Evolutionary conservation across 2,888 invertebrate genomes (phyloP), one percentile per base, ranked within the genome.

Genomic region (Gymnocheta viridis): DNA sequence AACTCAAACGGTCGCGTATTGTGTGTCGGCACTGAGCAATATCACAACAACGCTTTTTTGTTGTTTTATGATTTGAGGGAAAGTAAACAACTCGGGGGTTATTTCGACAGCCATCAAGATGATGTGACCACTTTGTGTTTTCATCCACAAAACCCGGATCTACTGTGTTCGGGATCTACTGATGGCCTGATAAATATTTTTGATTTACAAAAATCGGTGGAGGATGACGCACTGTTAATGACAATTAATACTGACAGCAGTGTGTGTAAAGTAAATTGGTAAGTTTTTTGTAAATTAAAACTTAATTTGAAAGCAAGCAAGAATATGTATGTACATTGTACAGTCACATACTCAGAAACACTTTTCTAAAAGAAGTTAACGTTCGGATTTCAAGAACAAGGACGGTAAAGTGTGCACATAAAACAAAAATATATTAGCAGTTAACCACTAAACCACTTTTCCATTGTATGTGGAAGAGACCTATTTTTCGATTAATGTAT

Each of bases 151-250:
- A 94, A 95, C 89, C 91, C 93, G 2, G 94, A 96, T 89, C 91
- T 93, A 7, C 88, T 98, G 72, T 94, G 95, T 14, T 94, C 96
- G 0, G 96, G 97, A 0, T 95, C 97, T 1, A 94, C 94, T 0
- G 98, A 98, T 91, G 97, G 98, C 0, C 93, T 98, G 17, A 94
- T 98, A 1, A 98, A 98, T 91, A 89, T 97, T 2, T 98, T 95
- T 91, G 96, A 98, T 91, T 93, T 98, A 24, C 93, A 93, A 64
- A 93, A 97, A 89, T 88, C 92, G 0, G 92, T 91, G 0, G 98
- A 98, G 92, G 96, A 97, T 78, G 96, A 96, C 87, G 98, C 98
- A 0, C 92, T 98, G 2, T 92, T 92, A 14, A 95, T 94, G 87
- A 95, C 96, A 0, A 92, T 97, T 32, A 98, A 97, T 89, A 94